These are phyloP conservation scores for Exaiptasia diaphana DNA, from an alignment of 64 coral and sea anemone genomes.

Conservation along the genomic window DNA sequence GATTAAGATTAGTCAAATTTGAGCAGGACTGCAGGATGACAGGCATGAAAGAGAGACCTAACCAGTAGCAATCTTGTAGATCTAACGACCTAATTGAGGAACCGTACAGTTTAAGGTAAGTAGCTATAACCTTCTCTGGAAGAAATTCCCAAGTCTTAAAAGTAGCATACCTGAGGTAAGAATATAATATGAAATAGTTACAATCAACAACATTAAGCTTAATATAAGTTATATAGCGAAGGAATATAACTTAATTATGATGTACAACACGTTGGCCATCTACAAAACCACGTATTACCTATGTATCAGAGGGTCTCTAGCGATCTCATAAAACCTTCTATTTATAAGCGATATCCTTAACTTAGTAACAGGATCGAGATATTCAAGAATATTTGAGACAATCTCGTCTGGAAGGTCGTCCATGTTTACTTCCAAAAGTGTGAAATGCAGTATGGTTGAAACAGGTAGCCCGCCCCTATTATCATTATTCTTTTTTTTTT, in stretches of 20 bases:
- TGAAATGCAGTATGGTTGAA: background rate
- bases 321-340: background rate
- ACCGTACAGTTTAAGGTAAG: background rate
- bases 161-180: background rate
- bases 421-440: background rate
- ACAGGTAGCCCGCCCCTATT: slow-evolving; percentile 4
- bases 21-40: background rate
- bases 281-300: too few relatives aligned
- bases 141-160: background rate
- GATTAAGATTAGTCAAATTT: background rate
- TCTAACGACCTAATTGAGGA: background rate
- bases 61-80: slow-evolving; percentile 5
- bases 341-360: background rate
- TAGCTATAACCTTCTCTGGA: background rate
- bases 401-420: slow-evolving; percentile 18
- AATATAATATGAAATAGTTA: too few relatives aligned
- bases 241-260: too few relatives aligned
- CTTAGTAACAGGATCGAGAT: slow-evolving; percentile 23
- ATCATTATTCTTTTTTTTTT: too few relatives aligned
- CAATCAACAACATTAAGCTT: too few relatives aligned
- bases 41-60: background rate
- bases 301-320: slow-evolving; percentile 1
- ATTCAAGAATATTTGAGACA: background rate
- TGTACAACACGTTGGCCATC: too few relatives aligned
- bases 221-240: too few relatives aligned